phyloP scores from a whole-genome alignment of 2,888 invertebrate genomes.

The Tipula vernalis region DNA sequence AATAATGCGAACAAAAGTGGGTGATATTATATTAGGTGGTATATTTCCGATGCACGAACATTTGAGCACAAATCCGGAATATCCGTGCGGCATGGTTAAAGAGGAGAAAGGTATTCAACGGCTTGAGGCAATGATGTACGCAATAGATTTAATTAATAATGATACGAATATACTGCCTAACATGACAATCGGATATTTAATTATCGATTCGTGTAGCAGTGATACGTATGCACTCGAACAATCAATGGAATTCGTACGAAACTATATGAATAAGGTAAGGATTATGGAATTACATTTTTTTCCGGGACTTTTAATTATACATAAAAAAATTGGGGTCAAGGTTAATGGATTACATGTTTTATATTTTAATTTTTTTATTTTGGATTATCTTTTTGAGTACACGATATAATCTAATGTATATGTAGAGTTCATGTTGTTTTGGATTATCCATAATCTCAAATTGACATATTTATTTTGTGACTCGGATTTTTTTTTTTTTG shows the following conservation, averaged over 20 bases:
- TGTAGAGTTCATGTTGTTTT: neutral
- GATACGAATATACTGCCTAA: conserved; percentile 45
- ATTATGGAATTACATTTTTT: neutral
- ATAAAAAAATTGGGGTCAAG: neutral
- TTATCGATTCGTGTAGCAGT: conserved; percentile 50
- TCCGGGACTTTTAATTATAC: neutral
- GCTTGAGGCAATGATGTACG: conserved; percentile 55
- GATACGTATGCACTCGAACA: conserved; percentile 55
- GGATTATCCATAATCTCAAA: conserved; percentile 4
- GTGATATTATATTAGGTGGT: conserved; percentile 55
- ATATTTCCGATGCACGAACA: conserved; percentile 58
- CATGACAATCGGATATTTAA: conserved; percentile 46
- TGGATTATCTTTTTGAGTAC: neutral
- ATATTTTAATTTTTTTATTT: no score
- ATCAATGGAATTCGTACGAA: conserved; percentile 51
- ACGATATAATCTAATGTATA: neutral
- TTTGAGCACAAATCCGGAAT: conserved; percentile 29
- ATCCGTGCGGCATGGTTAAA: conserved; percentile 44
- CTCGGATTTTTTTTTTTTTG: neutral
- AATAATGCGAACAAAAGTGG: conserved; percentile 33
- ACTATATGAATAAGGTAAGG: conserved; percentile 41
- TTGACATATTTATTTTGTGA: neutral
- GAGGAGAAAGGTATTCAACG: conserved; percentile 57
- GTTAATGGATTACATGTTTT: neutral
- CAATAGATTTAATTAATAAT: conserved; percentile 50